Evolutionary conservation across 1,140 invertebrate species (phyloP).

Genomic region (Drosophila arizonae): DNA sequence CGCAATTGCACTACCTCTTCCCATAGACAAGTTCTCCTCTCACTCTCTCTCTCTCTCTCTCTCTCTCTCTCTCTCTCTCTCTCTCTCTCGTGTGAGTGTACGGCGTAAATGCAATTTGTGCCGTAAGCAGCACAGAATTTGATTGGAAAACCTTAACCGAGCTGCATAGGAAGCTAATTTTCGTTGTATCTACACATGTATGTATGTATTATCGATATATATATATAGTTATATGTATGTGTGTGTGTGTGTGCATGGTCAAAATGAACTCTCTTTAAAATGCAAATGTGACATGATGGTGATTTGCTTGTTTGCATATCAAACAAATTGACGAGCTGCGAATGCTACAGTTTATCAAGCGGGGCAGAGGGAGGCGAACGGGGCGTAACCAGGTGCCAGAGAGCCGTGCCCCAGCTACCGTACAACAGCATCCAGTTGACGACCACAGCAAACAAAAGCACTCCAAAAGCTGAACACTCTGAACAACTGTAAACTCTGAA

Average conservation of each 20-base stretch:
- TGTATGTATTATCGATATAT: neutral
- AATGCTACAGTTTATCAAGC: slow-evolving; percentile 11
- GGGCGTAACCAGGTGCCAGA: slow-evolving; percentile 16
- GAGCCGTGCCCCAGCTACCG: neutral
- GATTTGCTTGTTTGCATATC: slow-evolving; percentile 48
- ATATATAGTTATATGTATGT: neutral
- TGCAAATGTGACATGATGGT: slow-evolving; percentile 45
- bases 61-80: too few relatives aligned
- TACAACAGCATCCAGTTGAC: slow-evolving; percentile 1
- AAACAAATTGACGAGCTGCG: slow-evolving; percentile 43
- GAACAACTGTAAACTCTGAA: slow-evolving; percentile 19
- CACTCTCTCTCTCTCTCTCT: too few relatives aligned
- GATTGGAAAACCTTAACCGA: slow-evolving; percentile 24
- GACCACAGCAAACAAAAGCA: slow-evolving; percentile 36
- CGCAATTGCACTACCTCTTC: slow-evolving; percentile 33
- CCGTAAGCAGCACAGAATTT: slow-evolving; percentile 15
- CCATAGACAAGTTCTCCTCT: neutral
- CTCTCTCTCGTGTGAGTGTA: slow-evolving; percentile 16
- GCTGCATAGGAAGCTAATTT: slow-evolving; percentile 29
- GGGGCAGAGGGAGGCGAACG: too few relatives aligned
- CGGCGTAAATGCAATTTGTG: slow-evolving; percentile 42
- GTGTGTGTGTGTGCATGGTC: neutral
- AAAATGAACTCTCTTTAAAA: slow-evolving; percentile 30
- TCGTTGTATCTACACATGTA: slow-evolving; percentile 3
- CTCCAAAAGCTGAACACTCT: slow-evolving; percentile 25